Evolutionary conservation across 2,797 vertebrate species (phyloP), one percentile per base, ranked within the genome.

Genomic region (Mareca penelope): DNA sequence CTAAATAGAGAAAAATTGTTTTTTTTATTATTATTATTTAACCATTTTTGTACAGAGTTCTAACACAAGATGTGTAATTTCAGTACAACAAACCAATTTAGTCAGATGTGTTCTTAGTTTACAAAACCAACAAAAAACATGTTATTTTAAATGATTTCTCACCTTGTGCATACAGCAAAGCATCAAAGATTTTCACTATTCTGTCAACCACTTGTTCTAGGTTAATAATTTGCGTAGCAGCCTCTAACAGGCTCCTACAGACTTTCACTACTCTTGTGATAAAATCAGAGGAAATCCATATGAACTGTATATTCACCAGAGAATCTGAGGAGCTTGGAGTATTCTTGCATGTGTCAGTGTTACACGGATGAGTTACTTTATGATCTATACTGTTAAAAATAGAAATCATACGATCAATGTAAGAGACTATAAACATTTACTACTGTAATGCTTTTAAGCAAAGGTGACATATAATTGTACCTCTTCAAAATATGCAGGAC

Each of bases 151-250:
- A 95, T 22, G 12, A 61, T 70, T 91, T 73, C 98, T 98, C 96
- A 99, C 99, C 98, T 92, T 98, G 99, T 79, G 98, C 96, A 96
- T 99, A 99, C 65, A 99, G 96, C 67, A 99, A 89, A 85, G 99
- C 98, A 96, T 99, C 99, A 75, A 98, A 97, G 91, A 99, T 97
- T 92, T 97, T 97, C 64, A 99, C 79, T 31, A 98, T 96, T 65
- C 97, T 97, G 91, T 98, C 97, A 95, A 98, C 90, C 80, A 98
- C 90, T 90, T 94, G 86, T 61, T 98, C 96, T 60, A 98, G 65
- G 39, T 98, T 93, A 85, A 80, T 72, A 59, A 95, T 95, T 83
- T 96, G 82, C 2, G 64, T 71, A 64, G 96, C 93, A 80, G 97
- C 97, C 60, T 98, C 98, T 73, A 99, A 97, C 64, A 98, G 93